Evolutionary conservation across 1,140 invertebrate genomes (phyloP).

Genomic region (Cotesia vestalis): DNA sequence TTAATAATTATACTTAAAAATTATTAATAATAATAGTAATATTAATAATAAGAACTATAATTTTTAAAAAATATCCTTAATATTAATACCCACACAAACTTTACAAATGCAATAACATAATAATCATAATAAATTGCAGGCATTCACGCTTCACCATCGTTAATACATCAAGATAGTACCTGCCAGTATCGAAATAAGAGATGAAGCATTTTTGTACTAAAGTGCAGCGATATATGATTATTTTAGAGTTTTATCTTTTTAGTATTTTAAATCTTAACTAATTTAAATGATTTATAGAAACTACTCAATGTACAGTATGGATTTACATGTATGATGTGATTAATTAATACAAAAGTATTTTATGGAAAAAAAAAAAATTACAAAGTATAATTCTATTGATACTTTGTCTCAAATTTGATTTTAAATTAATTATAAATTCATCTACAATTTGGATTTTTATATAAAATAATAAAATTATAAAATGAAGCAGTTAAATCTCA

Average conservation of each 20-base stretch:
- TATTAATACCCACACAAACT: slow-evolving; percentile 37
- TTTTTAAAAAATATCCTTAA: slow-evolving; percentile 1
- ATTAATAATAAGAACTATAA: no score
- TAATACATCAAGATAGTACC: slow-evolving; percentile 49
- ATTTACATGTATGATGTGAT: slow-evolving; percentile 50
- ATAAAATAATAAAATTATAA: slow-evolving; percentile 3
- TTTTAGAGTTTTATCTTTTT: slow-evolving; percentile 46
- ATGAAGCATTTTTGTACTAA: slow-evolving; percentile 64
- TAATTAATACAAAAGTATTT: no score
- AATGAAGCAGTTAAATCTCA: not conserved
- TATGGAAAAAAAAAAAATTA: not conserved
- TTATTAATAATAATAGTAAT: no score
- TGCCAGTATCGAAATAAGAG: slow-evolving; percentile 53
- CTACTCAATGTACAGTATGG: slow-evolving; percentile 59
- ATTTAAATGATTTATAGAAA: slow-evolving; percentile 53
- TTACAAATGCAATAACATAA: slow-evolving; percentile 46
- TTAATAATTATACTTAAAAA: no score
- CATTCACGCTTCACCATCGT: slow-evolving; percentile 50
- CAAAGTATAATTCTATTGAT: no score
- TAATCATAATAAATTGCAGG: slow-evolving; percentile 45
- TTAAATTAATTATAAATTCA: no score
- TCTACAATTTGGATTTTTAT: no score
- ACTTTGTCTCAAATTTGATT: no score
- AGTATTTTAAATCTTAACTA: slow-evolving; percentile 28
- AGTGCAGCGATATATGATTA: slow-evolving; percentile 62